Base-by-base conservation (phyloP, 1,140 invertebrate genomes). In the Aleiodes sp. region DNA sequence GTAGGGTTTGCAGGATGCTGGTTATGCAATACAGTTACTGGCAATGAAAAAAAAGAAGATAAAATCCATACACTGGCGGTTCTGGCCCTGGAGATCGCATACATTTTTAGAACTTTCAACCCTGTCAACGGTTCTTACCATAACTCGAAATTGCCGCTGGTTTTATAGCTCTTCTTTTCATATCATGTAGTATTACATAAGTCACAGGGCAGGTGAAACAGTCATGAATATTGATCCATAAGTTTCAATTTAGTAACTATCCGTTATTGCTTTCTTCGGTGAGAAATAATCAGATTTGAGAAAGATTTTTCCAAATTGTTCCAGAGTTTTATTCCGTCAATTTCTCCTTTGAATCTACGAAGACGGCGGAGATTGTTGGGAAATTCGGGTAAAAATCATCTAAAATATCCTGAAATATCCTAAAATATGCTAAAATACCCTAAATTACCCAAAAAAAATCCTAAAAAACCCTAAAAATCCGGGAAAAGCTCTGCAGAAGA, bases 21-120 rank as follows among this genome's bases (percentile, higher is more conserved):
- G 4, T 24, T 63, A 43, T 24, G 14, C 33, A 28, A 9, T 26
- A 21, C 61, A 37, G 37, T 37, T 63, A 21, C 43, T 2, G 19
- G 9, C n/a, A 37, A 12, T 26, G 61, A 26, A 63, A 29, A 52
- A 52, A 52, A 9, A 52, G 46, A 52, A 16, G 12, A 24, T 63
- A n/a, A 63, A 63, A 63, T 63, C 61, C 61, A 63, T 63, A 63
- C 39, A 63, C 24, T 63, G 61, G 2, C 31, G 46, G 12, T 21
- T 24, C 37, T 63, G 12, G 61, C 37, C 14, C 33, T 52, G 35
- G 8, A n/a, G 61, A 37, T 63, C 61, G 33, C 37, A 39, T 63
- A 26, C 19, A 37, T 28, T 63, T 63, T 26, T 37, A 28, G 24
- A 37, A 43, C 61, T 43, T 43, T 43, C 19, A 35, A 61, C 31